Evolutionary conservation across 2,888 invertebrate genomes (phyloP), one percentile per base, ranked within the genome.

Genomic region (Polydrusus cervinus): DNA sequence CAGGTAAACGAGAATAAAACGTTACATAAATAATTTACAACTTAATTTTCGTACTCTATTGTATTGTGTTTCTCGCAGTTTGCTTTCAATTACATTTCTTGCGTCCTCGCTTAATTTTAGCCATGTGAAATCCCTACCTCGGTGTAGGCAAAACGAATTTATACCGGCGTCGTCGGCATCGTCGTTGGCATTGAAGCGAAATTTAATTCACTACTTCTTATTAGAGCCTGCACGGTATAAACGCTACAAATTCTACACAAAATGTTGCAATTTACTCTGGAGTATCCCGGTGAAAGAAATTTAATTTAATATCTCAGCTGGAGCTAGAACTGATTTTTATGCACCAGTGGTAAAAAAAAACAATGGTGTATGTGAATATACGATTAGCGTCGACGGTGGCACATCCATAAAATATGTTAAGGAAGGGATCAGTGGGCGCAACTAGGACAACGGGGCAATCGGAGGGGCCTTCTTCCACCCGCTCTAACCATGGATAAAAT

Each of bases 191-290:
- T 11, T 11, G 57, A 40, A 60, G 16, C 38, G 34, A 34, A 64
- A 64, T 47, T 64, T 64, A 62, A 64, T 64, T 64, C 47, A 64
- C 64, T 49, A 64, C 47, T 64, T 64, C 49, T 49, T 45, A 45
- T 64, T 45, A 64, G 45, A 47, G n/a, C 11, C 18, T 13, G 57
- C 34, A 18, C 16, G 18, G 38, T 60, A 40, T 60, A 60, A 38
- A 60, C 16, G 38, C 38, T 60, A 38, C 57, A 38, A 38, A 60
- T 60, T 60, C 18, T 60, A 60, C 57, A 60, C 38, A 60, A 60
- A 60, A 38, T 38, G 57, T 60, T 60, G 57, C 57, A 60, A 60
- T 60, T 38, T 60, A 16, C n/a, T n/a, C 13, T n/a, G 14, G 55
- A 11, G 14, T 34, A 10, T 34, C 20, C 5, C 38, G 57, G 18